phyloP scores from a whole-genome alignment of 2,888 invertebrate genomes.

The Dryococelus australis region DNA sequence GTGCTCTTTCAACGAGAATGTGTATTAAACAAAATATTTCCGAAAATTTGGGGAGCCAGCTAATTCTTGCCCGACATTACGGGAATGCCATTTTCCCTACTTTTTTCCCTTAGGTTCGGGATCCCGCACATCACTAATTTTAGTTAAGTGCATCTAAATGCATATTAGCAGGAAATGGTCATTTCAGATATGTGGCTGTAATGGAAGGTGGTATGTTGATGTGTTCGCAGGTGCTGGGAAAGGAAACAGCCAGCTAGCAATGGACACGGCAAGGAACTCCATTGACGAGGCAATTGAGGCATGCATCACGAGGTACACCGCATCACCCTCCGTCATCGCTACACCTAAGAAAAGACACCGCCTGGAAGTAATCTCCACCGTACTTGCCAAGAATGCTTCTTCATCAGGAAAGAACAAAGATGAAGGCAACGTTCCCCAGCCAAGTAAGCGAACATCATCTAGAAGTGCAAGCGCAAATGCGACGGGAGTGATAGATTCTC shows the following conservation, averaged over 20 bases:
- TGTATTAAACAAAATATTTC: too few relatives aligned
- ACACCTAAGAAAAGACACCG: conserved; percentile 80
- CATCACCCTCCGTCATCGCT: conserved; percentile 57
- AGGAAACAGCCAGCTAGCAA: conserved; percentile 20
- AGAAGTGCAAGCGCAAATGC: conserved; percentile 65
- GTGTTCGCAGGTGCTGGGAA: neutral
- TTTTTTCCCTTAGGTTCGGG: too few relatives aligned
- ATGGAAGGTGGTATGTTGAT: neutral
- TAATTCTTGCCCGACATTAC: too few relatives aligned
- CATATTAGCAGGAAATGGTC: too few relatives aligned
- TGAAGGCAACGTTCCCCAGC: conserved; percentile 55
- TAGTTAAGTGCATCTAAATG: too few relatives aligned
- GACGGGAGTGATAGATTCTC: conserved; percentile 50
- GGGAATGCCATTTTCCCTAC: too few relatives aligned
- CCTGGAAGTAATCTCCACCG: conserved; percentile 59
- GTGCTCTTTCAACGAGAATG: too few relatives aligned
- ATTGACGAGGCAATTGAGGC: conserved; percentile 67
- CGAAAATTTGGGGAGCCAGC: too few relatives aligned
- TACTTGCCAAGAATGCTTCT: conserved; percentile 31
- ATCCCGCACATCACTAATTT: too few relatives aligned
- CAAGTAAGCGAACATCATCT: conserved; percentile 59
- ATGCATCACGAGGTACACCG: conserved; percentile 60
- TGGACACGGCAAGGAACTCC: conserved; percentile 48
- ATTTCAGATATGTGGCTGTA: too few relatives aligned
- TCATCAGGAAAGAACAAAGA: conserved; percentile 55